Evolutionary conservation across 2,113 vertebrate genomes (phyloP).

Genomic region (Salvelinus namaycush): DNA sequence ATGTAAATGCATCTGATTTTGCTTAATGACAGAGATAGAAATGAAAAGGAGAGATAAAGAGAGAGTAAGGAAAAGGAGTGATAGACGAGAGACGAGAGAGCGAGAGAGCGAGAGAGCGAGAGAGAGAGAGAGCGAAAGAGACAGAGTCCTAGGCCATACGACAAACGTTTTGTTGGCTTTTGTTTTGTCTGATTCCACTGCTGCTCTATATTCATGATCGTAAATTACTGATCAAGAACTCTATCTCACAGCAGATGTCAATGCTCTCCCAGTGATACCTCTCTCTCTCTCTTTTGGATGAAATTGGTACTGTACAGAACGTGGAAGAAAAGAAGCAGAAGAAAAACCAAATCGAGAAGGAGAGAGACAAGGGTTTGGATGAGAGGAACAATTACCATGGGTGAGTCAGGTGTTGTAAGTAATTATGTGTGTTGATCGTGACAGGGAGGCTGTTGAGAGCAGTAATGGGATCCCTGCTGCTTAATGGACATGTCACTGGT

Average conservation of each 20-base stretch:
- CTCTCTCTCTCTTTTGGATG: background rate
- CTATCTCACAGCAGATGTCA: background rate
- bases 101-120: too few relatives aligned
- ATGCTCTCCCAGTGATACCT: background rate
- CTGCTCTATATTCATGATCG: background rate
- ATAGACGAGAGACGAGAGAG: too few relatives aligned
- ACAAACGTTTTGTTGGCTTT: background rate
- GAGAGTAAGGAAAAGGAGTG: background rate
- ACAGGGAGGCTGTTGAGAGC: constrained; percentile 17
- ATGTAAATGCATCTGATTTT: too few relatives aligned
- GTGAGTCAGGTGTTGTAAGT: constrained; percentile 61
- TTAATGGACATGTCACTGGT: too few relatives aligned
- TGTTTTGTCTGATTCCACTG: background rate
- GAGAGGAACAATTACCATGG: constrained; percentile 69
- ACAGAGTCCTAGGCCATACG: background rate
- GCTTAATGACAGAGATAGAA: background rate
- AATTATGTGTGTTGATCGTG: constrained; percentile 71
- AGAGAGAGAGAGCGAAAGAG: too few relatives aligned
- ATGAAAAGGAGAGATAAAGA: constrained; percentile 5
- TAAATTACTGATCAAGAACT: background rate
- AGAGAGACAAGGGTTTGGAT: constrained; percentile 37
- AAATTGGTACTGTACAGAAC: background rate
- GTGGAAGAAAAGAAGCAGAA: background rate
- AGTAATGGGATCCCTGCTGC: too few relatives aligned
- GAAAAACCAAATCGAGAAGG: constrained; percentile 12